These are phyloP conservation scores for Lagorchestes hirsutus DNA, from an alignment of 2,797 vertebrate species.

Conservation along the genomic window DNA sequence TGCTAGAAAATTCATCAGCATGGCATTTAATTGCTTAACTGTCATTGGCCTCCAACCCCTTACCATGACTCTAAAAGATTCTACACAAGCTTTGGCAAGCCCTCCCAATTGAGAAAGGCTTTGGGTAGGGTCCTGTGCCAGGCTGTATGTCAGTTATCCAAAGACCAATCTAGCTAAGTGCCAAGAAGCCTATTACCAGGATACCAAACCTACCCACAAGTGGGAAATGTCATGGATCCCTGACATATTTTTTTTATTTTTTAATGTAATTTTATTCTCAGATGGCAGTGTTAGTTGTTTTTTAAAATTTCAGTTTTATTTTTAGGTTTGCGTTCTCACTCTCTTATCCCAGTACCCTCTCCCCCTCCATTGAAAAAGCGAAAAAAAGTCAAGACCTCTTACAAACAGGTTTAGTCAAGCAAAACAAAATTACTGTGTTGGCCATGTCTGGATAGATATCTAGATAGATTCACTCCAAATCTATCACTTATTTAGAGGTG, in stretches of 20 bases:
- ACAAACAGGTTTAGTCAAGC: background rate
- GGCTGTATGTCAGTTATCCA: background rate
- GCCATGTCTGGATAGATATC: background rate
- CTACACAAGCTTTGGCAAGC: background rate
- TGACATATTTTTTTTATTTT: background rate
- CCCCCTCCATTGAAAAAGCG: background rate
- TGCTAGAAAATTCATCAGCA: constrained; percentile 49
- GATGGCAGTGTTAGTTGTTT: background rate
- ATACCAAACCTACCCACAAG: background rate
- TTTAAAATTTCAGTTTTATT: background rate
- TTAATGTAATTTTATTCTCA: background rate
- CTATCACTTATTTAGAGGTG: background rate
- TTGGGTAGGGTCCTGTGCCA: background rate
- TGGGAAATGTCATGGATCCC: background rate
- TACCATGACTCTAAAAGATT: background rate
- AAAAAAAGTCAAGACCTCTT: background rate
- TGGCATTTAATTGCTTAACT: constrained; percentile 19
- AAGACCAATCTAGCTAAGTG: background rate
- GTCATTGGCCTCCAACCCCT: too few species aligned
- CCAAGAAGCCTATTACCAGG: background rate
- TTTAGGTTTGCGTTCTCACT: background rate
- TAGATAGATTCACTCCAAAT: background rate
- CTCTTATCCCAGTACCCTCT: background rate
- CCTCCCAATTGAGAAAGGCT: background rate
- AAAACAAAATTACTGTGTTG: background rate